A percentile compares a stretch with the other conserved stretches of the same genome.
Conservation (phyloP, 1,140 invertebrate genomes). For the Nylanderia fulva region DNA sequence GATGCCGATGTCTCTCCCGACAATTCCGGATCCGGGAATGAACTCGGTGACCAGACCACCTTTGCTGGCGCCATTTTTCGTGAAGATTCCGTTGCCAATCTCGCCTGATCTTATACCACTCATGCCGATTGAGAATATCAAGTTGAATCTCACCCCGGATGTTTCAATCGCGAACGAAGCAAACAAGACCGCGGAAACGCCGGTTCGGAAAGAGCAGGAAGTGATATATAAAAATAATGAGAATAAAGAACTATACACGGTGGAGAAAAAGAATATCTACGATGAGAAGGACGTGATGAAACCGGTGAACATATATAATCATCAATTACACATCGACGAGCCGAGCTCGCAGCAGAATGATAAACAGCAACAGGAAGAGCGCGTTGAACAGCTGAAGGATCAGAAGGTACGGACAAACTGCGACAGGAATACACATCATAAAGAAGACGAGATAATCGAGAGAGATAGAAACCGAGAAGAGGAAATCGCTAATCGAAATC, state of each 20-base stretch:
- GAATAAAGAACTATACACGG: conserved; percentile 70
- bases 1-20: not conserved
- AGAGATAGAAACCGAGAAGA: conserved; percentile 51
- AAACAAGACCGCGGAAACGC: conserved; percentile 32
- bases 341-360: conserved; percentile 73
- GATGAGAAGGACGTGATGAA: conserved; percentile 72
- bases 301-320: conserved; percentile 34
- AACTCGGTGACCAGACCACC: not conserved
- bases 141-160: not conserved
- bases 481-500: conserved; percentile 36
- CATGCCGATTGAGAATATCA: conserved; percentile 22
- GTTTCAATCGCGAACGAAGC: not conserved
- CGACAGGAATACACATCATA: conserved; percentile 31
- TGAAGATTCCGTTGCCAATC: conserved; percentile 72
- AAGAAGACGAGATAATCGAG: conserved; percentile 39
- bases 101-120: conserved; percentile 71
- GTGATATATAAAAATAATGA: conserved; percentile 68
- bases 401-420: conserved; percentile 57
- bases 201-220: conserved; percentile 69
- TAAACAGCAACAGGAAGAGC: conserved; percentile 71
- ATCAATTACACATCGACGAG: conserved; percentile 62
- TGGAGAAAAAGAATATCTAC: conserved; percentile 72
- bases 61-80: conserved; percentile 60
- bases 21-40: not conserved
- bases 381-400: conserved; percentile 65